These are phyloP conservation scores for Brachypalpus laphriformis DNA, from an alignment of 2,888 invertebrate genomes.

Conservation along the genomic window DNA sequence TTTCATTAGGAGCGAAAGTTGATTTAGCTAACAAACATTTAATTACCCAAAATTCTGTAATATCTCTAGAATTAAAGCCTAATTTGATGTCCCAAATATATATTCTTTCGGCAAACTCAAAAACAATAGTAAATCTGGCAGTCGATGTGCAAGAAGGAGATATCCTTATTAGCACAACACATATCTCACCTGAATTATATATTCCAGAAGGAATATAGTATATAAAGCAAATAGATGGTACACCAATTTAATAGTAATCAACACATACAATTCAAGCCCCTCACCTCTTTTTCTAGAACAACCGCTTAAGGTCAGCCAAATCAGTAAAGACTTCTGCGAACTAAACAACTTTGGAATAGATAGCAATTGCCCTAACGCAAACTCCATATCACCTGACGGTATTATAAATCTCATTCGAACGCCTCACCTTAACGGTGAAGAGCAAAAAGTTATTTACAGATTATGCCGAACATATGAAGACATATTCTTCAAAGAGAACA, in stretches of 20 bases:
- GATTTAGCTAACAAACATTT: conserved; percentile 7
- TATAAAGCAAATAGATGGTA: conserved; percentile 10
- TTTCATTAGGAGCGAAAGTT: conserved; percentile 2
- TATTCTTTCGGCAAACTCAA: background rate
- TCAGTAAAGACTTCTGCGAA: background rate
- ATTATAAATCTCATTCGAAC: background rate
- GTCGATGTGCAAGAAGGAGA: background rate
- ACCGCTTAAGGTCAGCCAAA: background rate
- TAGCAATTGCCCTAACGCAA: background rate
- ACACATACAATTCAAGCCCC: background rate
- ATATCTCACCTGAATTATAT: background rate
- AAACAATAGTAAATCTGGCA: background rate
- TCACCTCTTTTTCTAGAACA: conserved; percentile 8
- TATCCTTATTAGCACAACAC: background rate
- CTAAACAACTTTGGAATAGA: background rate
- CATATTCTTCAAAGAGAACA: too few species aligned
- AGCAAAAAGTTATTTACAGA: background rate
- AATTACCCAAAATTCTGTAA: background rate
- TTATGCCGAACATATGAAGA: conserved; percentile 18
- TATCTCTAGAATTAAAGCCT: conserved; percentile 17
- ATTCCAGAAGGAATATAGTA: conserved; percentile 11
- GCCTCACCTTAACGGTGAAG: background rate
- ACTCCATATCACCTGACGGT: background rate
- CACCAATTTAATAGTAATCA: background rate
- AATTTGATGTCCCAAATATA: conserved; percentile 25